phyloP scores from a whole-genome alignment of 2,888 invertebrate species.

The Spodoptera littoralis region DNA sequence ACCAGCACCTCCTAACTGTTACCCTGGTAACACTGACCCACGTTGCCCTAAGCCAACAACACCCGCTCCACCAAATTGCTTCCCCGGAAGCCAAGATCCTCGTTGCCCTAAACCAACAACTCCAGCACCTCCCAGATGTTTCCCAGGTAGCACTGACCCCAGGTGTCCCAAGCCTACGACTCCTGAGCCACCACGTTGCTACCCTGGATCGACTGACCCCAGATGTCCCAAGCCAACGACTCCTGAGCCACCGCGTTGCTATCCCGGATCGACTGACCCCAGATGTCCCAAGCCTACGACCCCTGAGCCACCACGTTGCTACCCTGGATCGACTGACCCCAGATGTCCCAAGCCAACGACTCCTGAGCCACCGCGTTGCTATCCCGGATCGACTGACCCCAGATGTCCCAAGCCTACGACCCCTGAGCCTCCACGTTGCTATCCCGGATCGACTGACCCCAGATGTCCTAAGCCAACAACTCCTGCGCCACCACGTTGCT shows the following conservation, averaged over 20 bases:
- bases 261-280: conserved; percentile 66
- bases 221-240: conserved; percentile 64
- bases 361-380: conserved; percentile 33
- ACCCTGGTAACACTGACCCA: conserved; percentile 64
- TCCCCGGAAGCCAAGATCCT: conserved; percentile 57
- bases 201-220: conserved; percentile 42
- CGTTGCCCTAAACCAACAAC: conserved; percentile 55
- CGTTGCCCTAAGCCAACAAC: conserved; percentile 62
- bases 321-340: conserved; percentile 33
- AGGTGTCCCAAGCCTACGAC: conserved; percentile 39
- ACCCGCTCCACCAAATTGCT: conserved; percentile 6
- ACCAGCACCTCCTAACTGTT: conserved; percentile 57
- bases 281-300: conserved; percentile 66
- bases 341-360: conserved; percentile 40
- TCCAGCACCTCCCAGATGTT: conserved; percentile 37
- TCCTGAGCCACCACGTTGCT: not conserved
- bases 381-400: conserved; percentile 57
- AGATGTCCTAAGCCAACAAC: conserved; percentile 69
- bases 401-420: conserved; percentile 59
- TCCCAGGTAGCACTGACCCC: conserved; percentile 57
- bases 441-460: conserved; percentile 67
- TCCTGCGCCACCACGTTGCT: conserved; percentile 67
- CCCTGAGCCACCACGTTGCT: conserved; percentile 28
- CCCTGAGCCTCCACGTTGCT: conserved; percentile 60
- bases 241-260: conserved; percentile 60